These are phyloP conservation scores for Hylomyscus alleni DNA, from an alignment of 2,797 vertebrate species.

Conservation along the genomic window DNA sequence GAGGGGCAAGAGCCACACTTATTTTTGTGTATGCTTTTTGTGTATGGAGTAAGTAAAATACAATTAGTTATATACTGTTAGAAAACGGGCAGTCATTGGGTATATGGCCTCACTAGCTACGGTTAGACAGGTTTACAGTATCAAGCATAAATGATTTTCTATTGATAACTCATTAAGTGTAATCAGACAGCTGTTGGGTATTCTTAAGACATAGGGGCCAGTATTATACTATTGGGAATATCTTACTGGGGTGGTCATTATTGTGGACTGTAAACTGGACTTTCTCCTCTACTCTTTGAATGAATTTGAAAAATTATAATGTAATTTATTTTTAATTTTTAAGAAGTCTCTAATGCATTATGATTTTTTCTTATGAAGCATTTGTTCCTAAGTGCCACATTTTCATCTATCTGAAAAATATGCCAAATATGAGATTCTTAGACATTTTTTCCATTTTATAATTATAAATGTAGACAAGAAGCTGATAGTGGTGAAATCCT, in stretches of 20 bases:
- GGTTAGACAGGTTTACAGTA: background rate
- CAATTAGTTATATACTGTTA: background rate
- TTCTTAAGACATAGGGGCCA: no score
- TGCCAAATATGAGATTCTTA: background rate
- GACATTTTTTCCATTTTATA: background rate
- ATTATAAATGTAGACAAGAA: slow-evolving; percentile 19
- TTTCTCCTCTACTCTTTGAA: background rate
- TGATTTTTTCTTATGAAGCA: slow-evolving; percentile 27
- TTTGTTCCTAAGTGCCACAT: background rate
- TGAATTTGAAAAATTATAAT: background rate
- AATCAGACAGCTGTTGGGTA: background rate
- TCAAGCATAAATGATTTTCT: background rate
- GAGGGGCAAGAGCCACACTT: background rate
- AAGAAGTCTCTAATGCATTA: slow-evolving; percentile 1
- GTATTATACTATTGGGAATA: background rate
- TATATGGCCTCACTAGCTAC: background rate
- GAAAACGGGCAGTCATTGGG: background rate
- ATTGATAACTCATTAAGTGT: background rate
- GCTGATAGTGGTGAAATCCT: background rate
- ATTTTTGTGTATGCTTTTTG: no score
- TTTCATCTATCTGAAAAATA: slow-evolving; percentile 31
- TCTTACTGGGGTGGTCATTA: background rate
- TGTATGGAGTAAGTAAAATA: background rate
- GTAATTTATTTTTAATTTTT: slow-evolving; percentile 46
- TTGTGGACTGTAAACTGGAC: background rate